Conservation (phyloP, 1,140 invertebrate genomes). For the Trichonephila clavipes region DNA sequence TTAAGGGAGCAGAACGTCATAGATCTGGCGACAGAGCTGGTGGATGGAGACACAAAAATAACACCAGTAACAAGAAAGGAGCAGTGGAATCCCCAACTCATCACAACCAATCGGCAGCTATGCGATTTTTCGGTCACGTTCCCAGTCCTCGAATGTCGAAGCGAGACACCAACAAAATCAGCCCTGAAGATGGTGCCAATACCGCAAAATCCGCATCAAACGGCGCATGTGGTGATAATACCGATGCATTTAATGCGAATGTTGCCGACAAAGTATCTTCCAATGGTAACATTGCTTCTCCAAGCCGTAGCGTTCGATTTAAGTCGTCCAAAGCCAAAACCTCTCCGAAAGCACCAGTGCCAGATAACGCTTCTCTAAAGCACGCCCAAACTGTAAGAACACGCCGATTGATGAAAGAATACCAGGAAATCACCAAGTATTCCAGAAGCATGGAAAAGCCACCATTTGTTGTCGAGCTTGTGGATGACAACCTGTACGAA, state of each 20-base stretch:
- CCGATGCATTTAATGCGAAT: constrained; percentile 24
- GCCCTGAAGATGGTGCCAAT: constrained; percentile 84
- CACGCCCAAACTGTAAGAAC: constrained; percentile 84
- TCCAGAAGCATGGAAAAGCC: constrained; percentile 82
- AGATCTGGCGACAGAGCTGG: constrained; percentile 81
- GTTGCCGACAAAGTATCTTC: constrained; percentile 62
- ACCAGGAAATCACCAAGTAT: constrained; percentile 90
- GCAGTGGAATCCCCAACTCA: constrained; percentile 60
- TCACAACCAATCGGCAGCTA: constrained; percentile 73
- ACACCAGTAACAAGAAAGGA: constrained; percentile 51
- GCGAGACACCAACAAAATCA: constrained; percentile 83
- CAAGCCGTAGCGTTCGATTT: constrained; percentile 66
- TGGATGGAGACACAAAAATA: constrained; percentile 42
- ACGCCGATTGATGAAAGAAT: constrained; percentile 94
- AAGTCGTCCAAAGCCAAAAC: constrained; percentile 68
- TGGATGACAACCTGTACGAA: constrained; percentile 96
- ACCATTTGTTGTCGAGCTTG: constrained; percentile 93
- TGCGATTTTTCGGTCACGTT: constrained; percentile 84
- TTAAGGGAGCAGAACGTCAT: constrained; percentile 85
- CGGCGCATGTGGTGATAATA: constrained; percentile 32
- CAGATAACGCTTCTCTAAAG: constrained; percentile 56
- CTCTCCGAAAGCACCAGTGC: neutral
- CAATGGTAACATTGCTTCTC: constrained; percentile 40
- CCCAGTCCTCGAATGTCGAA: constrained; percentile 82
- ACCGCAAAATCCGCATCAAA: constrained; percentile 81